Conservation (phyloP, 2,113 vertebrate species). For the Agelaius phoeniceus region DNA sequence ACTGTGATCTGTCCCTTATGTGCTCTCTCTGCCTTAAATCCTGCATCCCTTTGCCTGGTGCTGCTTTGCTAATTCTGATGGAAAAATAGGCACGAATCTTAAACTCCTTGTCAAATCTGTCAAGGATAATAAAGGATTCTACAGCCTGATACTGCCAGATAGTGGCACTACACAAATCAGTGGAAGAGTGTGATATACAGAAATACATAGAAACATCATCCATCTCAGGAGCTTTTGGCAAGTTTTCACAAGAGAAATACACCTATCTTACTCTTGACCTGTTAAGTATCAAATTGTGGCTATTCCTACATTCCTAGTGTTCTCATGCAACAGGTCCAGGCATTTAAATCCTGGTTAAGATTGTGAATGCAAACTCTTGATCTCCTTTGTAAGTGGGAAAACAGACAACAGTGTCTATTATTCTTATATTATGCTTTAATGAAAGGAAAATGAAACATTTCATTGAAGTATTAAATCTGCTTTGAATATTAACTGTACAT, state of each 20-base stretch:
- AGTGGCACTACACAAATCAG: background rate
- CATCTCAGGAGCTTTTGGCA: background rate
- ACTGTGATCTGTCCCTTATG: background rate
- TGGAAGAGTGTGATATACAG: background rate
- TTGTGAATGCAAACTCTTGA: background rate
- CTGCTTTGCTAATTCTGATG: background rate
- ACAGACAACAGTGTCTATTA: background rate
- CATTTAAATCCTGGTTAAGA: background rate
- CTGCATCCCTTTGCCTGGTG: background rate
- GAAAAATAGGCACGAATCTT: background rate
- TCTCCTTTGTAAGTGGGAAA: background rate
- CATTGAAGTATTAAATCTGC: background rate
- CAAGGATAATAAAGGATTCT: background rate
- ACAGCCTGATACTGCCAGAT: background rate
- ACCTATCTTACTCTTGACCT: background rate
- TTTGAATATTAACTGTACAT: background rate
- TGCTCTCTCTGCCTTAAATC: background rate
- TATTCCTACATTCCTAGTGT: background rate
- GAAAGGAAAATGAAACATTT: background rate
- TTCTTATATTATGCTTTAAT: background rate
- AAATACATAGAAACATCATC: background rate
- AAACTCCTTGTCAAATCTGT: background rate
- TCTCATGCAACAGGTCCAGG: background rate
- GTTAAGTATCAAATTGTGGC: background rate
- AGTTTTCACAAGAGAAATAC: background rate